These are phyloP conservation scores for Troides oblongomaculatus DNA, from an alignment of 2,888 invertebrate genomes.

Conservation along the genomic window DNA sequence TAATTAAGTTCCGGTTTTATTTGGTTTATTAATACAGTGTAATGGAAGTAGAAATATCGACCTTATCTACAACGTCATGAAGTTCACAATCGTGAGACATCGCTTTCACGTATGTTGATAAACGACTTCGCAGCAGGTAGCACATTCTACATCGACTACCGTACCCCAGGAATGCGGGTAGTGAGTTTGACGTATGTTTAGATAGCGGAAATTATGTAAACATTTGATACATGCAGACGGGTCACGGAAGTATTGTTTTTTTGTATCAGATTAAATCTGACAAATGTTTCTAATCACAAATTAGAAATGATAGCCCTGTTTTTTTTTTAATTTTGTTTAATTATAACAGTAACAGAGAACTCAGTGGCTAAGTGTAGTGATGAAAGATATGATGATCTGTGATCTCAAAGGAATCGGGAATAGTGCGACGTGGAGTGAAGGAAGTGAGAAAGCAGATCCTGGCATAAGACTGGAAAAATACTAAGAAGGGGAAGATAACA, in stretches of 20 bases:
- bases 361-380: no score
- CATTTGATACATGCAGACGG: slow-evolving; percentile 31
- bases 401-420: no score
- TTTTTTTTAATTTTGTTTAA: no score
- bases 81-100: neutral
- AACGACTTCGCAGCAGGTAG: slow-evolving; percentile 63
- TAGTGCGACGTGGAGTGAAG: no score
- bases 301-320: neutral
- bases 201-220: slow-evolving; percentile 46
- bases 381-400: no score
- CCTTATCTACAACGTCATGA: neutral
- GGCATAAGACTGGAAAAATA: no score
- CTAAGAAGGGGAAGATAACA: no score
- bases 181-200: slow-evolving; percentile 59
- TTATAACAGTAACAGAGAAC: no score
- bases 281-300: neutral
- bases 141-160: slow-evolving; percentile 57
- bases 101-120: slow-evolving; percentile 49
- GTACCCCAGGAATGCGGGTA: slow-evolving; percentile 62
- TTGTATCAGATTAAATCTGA: neutral
- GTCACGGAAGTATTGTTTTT: slow-evolving; percentile 10
- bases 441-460: no score
- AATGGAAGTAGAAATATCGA: neutral
- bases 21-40: no score
- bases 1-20: no score